These are phyloP conservation scores for Eurytoma adleriae DNA, from an alignment of 2,888 invertebrate genomes.

Conservation along the genomic window DNA sequence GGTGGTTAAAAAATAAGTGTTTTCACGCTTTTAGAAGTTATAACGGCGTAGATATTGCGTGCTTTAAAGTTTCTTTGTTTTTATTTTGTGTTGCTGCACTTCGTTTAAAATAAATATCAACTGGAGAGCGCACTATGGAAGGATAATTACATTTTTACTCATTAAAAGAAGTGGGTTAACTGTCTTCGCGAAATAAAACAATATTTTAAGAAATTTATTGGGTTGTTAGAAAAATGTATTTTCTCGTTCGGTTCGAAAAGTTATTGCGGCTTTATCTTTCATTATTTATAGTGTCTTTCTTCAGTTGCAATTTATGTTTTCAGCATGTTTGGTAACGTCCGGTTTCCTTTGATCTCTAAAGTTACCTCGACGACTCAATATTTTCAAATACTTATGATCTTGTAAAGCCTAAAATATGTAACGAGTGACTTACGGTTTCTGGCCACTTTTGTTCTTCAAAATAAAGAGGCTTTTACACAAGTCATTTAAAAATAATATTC, in stretches of 20 bases:
- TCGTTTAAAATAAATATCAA: background rate
- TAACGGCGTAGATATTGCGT: no score
- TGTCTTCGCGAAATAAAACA: background rate
- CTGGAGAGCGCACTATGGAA: background rate
- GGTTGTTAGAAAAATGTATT: constrained; percentile 6
- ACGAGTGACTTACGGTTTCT: no score
- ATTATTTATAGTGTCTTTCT: constrained; percentile 31
- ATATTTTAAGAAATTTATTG: constrained; percentile 24
- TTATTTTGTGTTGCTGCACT: background rate
- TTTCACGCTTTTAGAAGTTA: no score
- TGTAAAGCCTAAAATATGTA: no score
- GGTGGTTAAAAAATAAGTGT: no score
- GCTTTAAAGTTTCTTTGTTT: background rate
- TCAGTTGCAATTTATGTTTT: constrained; percentile 20
- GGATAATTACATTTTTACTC: no score
- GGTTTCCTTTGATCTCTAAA: constrained; percentile 41
- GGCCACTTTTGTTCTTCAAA: no score
- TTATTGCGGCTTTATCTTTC: constrained; percentile 7
- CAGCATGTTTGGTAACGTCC: constrained; percentile 38
- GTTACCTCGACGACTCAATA: background rate
- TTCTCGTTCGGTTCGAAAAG: constrained; percentile 26
- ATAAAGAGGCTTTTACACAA: no score
- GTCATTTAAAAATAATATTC: no score
- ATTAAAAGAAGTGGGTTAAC: constrained; percentile 13
- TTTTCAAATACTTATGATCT: no score